These are phyloP conservation scores for Oreocharis arfaki DNA, from an alignment of 2,113 vertebrate species.

Conservation along the genomic window DNA sequence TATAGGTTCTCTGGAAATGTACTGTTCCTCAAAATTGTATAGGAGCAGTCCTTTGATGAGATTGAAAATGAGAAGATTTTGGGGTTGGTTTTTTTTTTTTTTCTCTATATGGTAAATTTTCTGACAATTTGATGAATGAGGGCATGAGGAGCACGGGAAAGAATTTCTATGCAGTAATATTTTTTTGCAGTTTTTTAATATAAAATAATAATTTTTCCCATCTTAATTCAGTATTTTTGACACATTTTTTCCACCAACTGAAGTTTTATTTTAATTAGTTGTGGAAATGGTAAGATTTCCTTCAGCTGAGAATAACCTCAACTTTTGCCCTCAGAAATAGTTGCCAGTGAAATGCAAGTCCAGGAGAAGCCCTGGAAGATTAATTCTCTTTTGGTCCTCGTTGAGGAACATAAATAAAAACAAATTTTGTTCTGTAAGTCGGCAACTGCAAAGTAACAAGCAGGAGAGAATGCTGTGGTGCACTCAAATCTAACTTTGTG, in stretches of 20 bases:
- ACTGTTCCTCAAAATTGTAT: neutral
- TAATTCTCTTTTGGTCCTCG: neutral
- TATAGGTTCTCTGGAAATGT: neutral
- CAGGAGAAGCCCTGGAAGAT: neutral
- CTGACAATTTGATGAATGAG: neutral
- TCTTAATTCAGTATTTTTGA: neutral
- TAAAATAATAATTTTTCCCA: neutral
- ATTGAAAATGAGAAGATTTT: neutral
- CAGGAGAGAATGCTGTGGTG: neutral
- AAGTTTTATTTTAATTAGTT: neutral
- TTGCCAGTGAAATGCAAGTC: neutral
- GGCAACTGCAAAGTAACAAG: neutral
- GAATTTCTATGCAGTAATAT: neutral
- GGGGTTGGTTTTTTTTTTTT: too few species aligned
- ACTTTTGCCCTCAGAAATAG: neutral
- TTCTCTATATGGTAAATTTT: neutral
- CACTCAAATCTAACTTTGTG: rapidly evolving
- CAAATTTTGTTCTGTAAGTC: neutral
- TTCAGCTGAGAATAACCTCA: neutral
- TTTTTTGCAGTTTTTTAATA: neutral
- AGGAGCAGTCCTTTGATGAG: neutral
- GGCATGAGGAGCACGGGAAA: neutral
- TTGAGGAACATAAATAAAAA: neutral
- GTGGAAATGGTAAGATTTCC: neutral
- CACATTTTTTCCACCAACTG: neutral